A percentile compares a stretch with the other conserved stretches of the same genome.
These are phyloP conservation scores for Bicyclus anynana DNA, from an alignment of 1,140 invertebrate genomes.

Conservation along the genomic window DNA sequence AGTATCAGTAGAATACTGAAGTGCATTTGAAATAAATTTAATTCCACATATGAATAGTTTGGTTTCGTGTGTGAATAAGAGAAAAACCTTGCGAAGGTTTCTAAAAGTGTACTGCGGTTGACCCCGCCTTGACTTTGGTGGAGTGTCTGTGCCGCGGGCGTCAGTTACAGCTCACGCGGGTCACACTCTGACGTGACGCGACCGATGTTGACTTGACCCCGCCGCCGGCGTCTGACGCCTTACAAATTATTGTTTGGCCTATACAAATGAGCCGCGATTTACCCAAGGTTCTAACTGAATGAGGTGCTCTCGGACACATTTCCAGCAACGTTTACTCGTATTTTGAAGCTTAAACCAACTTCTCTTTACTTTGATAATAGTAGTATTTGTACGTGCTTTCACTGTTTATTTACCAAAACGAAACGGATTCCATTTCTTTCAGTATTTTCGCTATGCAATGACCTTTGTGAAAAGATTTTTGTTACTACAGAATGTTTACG, in stretches of 20 bases:
- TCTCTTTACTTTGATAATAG: background rate
- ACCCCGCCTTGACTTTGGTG: conserved; percentile 26
- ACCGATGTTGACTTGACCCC: background rate
- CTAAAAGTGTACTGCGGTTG: conserved; percentile 28
- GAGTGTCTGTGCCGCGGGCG: conserved; percentile 13
- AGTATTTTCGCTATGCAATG: too few species aligned
- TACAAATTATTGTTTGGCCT: background rate
- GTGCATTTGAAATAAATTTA: background rate
- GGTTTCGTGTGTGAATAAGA: background rate
- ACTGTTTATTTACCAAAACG: too few species aligned
- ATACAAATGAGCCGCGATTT: background rate
- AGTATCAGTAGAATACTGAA: too few species aligned
- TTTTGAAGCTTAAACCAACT: background rate
- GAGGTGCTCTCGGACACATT: background rate
- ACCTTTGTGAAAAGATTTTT: too few species aligned
- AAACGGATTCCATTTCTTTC: too few species aligned
- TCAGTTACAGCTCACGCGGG: conserved; percentile 14
- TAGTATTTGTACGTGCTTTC: too few species aligned
- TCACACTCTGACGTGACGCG: background rate
- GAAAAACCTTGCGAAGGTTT: conserved; percentile 16
- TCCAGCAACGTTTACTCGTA: background rate
- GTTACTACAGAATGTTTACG: too few species aligned
- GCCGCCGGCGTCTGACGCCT: background rate
- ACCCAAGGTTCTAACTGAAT: background rate
- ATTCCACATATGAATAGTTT: background rate